A percentile compares a stretch with the other conserved stretches of the same genome.
These are phyloP conservation scores for Thomomys bottae DNA, from an alignment of 2,113 vertebrate species.

Conservation along the genomic window DNA sequence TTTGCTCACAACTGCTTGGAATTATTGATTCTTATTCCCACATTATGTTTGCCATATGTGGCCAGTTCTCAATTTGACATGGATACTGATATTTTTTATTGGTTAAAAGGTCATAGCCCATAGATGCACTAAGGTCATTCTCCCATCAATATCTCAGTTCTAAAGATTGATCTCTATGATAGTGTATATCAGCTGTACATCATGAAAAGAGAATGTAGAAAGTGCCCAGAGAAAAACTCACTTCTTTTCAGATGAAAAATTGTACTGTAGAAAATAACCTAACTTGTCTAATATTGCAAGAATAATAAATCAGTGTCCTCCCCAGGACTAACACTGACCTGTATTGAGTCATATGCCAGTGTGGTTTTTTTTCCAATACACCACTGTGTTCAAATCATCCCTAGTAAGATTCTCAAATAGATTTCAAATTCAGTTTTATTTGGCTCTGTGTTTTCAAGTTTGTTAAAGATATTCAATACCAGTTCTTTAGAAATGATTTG, in stretches of 20 bases:
- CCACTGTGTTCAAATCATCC: background rate
- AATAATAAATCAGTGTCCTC: background rate
- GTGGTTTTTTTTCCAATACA: background rate
- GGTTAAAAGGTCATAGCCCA: background rate
- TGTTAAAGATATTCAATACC: background rate
- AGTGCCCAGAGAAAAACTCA: background rate
- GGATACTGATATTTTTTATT: background rate
- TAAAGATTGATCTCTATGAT: background rate
- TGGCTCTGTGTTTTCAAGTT: background rate
- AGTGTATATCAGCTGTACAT: background rate
- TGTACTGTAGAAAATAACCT: background rate
- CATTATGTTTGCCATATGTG: background rate
- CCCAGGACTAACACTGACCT: background rate
- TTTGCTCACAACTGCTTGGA: background rate
- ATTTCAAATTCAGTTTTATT: background rate
- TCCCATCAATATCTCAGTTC: background rate
- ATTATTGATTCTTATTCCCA: background rate
- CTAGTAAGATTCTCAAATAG: background rate
- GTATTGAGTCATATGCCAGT: background rate
- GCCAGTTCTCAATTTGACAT: background rate
- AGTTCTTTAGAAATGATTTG: background rate
- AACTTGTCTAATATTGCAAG: background rate
- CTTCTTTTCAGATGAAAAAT: conserved; percentile 18
- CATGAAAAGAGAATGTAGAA: background rate
- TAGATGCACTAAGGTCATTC: background rate